Conservation (phyloP, 92 coral and sea anemone species). For the Anthopleura xanthogrammica region DNA sequence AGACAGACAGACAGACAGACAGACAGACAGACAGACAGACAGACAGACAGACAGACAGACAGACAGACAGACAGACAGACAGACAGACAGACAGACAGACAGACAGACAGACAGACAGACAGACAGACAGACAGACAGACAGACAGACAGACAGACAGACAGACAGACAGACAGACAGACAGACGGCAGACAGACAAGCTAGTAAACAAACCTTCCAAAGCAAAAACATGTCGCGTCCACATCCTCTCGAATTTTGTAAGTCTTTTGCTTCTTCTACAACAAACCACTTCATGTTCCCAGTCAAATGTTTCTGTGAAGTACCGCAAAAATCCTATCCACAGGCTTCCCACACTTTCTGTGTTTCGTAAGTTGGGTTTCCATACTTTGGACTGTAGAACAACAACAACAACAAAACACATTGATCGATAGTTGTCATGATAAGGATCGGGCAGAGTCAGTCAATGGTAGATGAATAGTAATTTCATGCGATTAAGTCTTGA, state of each 20-base stretch:
- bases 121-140: no score
- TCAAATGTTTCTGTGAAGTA: constrained; percentile 86
- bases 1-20: no score
- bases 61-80: neutral
- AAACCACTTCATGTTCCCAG: constrained; percentile 87
- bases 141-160: no score
- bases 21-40: no score
- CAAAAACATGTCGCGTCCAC: constrained; percentile 87
- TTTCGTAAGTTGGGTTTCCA: constrained; percentile 53
- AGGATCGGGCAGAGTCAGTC: no score
- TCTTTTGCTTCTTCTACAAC: constrained; percentile 71
- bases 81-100: no score
- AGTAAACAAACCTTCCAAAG: constrained; percentile 77
- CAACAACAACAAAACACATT: neutral
- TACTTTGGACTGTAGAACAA: constrained; percentile 15
- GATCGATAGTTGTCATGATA: neutral
- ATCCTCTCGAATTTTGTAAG: constrained; percentile 94
- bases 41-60: no score
- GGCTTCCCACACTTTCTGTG: constrained; percentile 59
- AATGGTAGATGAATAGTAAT: no score
- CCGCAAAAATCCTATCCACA: constrained; percentile 86
- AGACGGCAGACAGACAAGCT: neutral
- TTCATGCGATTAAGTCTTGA: no score
- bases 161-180: no score
- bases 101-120: neutral